These are phyloP conservation scores for Ispidina picta DNA, from an alignment of 2,797 vertebrate species.

Conservation along the genomic window DNA sequence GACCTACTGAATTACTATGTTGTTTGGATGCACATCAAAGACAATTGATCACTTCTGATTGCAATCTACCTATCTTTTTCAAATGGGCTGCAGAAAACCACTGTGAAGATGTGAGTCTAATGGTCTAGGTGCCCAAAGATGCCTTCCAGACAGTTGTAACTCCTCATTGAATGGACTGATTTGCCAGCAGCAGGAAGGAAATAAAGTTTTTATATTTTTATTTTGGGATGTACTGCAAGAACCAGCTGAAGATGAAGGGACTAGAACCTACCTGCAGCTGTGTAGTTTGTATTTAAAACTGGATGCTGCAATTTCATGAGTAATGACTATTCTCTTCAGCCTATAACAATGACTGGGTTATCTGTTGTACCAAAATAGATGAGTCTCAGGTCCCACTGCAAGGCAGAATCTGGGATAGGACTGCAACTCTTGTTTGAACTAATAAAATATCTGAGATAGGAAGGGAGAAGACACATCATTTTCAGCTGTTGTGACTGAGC, in stretches of 20 bases:
- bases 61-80: neutral
- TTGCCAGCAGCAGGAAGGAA: neutral
- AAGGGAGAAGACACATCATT: neutral
- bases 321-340: neutral
- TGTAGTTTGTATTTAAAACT: neutral
- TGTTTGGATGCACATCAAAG: neutral
- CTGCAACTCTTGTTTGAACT: neutral
- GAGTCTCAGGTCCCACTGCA: neutral
- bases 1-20: neutral
- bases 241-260: neutral
- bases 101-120: neutral
- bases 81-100: neutral
- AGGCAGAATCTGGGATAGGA: neutral
- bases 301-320: neutral
- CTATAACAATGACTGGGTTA: neutral
- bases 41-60: slow-evolving; percentile 2
- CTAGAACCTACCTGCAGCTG: neutral
- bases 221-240: neutral
- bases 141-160: neutral
- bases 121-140: neutral
- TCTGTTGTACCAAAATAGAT: neutral
- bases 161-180: neutral
- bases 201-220: neutral
- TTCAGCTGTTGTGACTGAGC: neutral
- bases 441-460: neutral